Percentiles rank a stretch among this genome's conserved stretches.
Evolutionary conservation across 2,888 invertebrate genomes (phyloP).

Genomic region (Beris chalybata): DNA sequence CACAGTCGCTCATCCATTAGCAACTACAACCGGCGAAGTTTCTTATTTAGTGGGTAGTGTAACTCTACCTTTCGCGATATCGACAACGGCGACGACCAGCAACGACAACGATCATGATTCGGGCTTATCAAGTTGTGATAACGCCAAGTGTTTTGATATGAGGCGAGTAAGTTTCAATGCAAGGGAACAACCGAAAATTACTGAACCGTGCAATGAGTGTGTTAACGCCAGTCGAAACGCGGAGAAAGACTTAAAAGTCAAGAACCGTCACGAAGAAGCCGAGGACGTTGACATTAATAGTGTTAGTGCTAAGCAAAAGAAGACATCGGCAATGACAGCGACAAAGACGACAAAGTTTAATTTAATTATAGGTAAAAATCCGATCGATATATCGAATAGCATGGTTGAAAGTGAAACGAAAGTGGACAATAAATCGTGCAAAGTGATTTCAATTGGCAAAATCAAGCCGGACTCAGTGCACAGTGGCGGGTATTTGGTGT

Average conservation of each 20-base stretch:
- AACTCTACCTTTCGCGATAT: not conserved
- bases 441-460: conserved; percentile 45
- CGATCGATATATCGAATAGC: not conserved
- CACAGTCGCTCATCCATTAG: not conserved
- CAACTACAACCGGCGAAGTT: not conserved
- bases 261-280: conserved; percentile 27
- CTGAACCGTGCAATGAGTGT: conserved; percentile 38
- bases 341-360: conserved; percentile 28
- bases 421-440: conserved; percentile 28
- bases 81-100: not conserved
- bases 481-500: conserved; percentile 54
- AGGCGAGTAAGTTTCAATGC: conserved; percentile 1
- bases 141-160: conserved; percentile 19
- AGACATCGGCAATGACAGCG: conserved; percentile 5
- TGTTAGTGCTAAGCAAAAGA: conserved; percentile 22
- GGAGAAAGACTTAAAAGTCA: conserved; percentile 26
- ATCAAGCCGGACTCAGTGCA: conserved; percentile 35
- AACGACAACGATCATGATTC: conserved; percentile 30
- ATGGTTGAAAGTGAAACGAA: conserved; percentile 9
- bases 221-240: conserved; percentile 13
- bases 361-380: conserved; percentile 34
- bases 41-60: not conserved
- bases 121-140: conserved; percentile 27
- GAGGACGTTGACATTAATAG: conserved; percentile 39
- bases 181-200: conserved; percentile 15